phyloP scores from a whole-genome alignment of 2,888 invertebrate species.

The Pilophorus perplexus region DNA sequence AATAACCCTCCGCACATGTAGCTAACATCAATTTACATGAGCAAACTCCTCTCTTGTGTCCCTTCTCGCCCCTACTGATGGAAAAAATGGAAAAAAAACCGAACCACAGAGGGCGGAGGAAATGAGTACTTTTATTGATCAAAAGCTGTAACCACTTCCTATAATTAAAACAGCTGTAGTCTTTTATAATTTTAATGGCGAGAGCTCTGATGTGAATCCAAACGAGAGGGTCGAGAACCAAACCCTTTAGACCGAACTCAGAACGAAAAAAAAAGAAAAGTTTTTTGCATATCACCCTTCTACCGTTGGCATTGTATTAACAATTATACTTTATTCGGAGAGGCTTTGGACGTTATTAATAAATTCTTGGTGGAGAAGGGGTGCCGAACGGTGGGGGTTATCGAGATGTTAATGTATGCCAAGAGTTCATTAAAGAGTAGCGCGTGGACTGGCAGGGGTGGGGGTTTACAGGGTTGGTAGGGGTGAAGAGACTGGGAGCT shows the following conservation, averaged over 20 bases:
- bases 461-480: no score
- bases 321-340: slow-evolving; percentile 37
- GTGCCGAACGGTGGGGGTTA: slow-evolving; percentile 25
- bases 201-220: slow-evolving; percentile 39
- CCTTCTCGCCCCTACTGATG: background rate
- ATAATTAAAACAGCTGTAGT: slow-evolving; percentile 42
- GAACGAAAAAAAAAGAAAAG: slow-evolving; percentile 13
- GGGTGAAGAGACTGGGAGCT: slow-evolving; percentile 26
- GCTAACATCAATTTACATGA: slow-evolving; percentile 7
- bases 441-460: no score
- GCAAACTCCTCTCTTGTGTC: background rate
- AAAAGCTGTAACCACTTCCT: slow-evolving; percentile 46
- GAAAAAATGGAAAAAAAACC: slow-evolving; percentile 2
- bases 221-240: slow-evolving; percentile 25
- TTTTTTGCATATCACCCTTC: slow-evolving; percentile 35
- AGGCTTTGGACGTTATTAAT: slow-evolving; percentile 37
- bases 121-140: slow-evolving; percentile 45
- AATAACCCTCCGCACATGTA: no score
- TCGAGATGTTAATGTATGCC: slow-evolving; percentile 42
- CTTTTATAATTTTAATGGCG: slow-evolving; percentile 42
- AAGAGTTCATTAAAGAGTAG: slow-evolving; percentile 41
- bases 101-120: slow-evolving; percentile 30
- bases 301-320: slow-evolving; percentile 33
- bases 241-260: slow-evolving; percentile 19
- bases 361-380: slow-evolving; percentile 30